Conservation (phyloP, 2,113 vertebrate species). For the Felis chaus region DNA sequence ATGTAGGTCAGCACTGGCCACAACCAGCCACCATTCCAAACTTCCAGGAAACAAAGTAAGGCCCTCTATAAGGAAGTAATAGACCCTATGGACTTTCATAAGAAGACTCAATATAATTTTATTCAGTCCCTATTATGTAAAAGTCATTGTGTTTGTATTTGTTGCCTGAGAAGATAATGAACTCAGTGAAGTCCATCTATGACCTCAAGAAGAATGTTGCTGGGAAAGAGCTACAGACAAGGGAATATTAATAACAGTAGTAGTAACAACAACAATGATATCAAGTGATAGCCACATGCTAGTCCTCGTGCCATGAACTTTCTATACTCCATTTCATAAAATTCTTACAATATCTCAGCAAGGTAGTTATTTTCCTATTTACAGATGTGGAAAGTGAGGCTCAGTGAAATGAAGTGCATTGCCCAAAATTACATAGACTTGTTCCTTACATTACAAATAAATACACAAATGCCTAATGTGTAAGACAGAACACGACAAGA, state of each 20-base stretch:
- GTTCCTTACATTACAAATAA: neutral
- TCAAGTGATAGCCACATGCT: neutral
- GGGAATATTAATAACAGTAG: neutral
- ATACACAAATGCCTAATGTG: neutral
- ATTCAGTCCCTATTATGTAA: slow-evolving; percentile 17
- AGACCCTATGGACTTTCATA: neutral
- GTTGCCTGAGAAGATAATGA: neutral
- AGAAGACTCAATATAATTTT: slow-evolving; percentile 19
- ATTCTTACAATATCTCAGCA: neutral
- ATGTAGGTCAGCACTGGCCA: neutral
- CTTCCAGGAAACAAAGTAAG: neutral
- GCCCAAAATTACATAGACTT: neutral
- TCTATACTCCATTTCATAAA: neutral
- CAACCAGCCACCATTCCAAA: neutral
- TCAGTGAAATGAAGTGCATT: slow-evolving; percentile 18
- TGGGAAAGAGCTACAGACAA: neutral
- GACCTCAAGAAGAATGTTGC: neutral
- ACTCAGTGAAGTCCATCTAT: neutral
- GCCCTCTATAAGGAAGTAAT: neutral
- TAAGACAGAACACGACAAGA: neutral
- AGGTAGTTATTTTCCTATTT: neutral
- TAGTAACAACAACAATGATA: neutral
- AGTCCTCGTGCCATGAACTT: neutral
- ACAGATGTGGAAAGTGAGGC: neutral
- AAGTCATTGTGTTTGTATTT: slow-evolving; percentile 6